Evolutionary conservation across 1,140 invertebrate species (phyloP).

Genomic region (Cephus cinctus): DNA sequence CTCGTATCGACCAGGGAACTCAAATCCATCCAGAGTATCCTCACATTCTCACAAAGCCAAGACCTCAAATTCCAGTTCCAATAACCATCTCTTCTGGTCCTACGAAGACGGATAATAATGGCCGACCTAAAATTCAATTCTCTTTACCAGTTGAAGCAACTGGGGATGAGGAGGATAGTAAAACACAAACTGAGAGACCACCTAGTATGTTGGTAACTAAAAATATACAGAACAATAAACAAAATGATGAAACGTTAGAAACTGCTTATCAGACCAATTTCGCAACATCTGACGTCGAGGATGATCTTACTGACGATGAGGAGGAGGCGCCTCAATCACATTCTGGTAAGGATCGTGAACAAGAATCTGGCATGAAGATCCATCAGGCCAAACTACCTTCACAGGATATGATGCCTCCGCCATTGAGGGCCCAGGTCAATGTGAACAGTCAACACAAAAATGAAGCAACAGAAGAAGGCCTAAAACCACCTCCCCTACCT

Average conservation of each 20-base stretch:
- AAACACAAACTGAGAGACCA: constrained; percentile 40
- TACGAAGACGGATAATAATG: constrained; percentile 26
- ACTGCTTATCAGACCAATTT: constrained; percentile 44
- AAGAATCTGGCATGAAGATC: constrained; percentile 13
- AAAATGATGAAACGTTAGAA: constrained; percentile 35
- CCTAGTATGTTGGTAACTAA: constrained; percentile 31
- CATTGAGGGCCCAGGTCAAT: constrained; percentile 19
- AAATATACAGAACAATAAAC: constrained; percentile 22
- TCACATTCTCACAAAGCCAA: constrained; percentile 46
- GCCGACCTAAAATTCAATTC: constrained; percentile 34
- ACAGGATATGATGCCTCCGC: constrained; percentile 48
- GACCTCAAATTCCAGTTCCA: constrained; percentile 38
- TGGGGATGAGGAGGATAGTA: constrained; percentile 38
- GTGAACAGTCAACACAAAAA: constrained; percentile 20
- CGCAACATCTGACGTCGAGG: constrained; percentile 22
- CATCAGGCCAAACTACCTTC: constrained; percentile 35
- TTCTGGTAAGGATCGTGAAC: constrained; percentile 10
- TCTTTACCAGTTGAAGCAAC: constrained; percentile 42
- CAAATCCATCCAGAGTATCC: constrained; percentile 48
- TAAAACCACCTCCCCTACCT: constrained; percentile 43
- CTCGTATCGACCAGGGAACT: constrained; percentile 14
- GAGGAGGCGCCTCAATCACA: constrained; percentile 5
- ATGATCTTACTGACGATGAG: constrained; percentile 7
- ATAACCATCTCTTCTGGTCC: constrained; percentile 39
- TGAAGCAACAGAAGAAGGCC: constrained; percentile 29